Percentiles rank a stretch among this genome's conserved stretches.
Evolutionary conservation across 2,888 invertebrate species (phyloP).

Genomic region (Beris chalybata): DNA sequence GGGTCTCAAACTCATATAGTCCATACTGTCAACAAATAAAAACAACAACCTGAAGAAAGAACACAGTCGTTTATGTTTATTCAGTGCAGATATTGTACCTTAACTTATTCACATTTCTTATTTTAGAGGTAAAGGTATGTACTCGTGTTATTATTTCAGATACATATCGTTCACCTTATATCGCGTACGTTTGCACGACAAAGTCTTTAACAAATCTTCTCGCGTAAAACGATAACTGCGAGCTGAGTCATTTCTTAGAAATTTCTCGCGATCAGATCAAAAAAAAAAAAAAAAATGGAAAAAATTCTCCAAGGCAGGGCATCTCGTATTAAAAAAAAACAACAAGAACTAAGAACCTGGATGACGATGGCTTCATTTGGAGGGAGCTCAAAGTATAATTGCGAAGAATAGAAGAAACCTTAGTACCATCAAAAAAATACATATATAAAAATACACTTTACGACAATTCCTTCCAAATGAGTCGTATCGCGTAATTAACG

Average conservation of each 20-base stretch:
- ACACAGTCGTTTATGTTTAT: slow-evolving; percentile 32
- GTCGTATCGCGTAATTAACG: slow-evolving; percentile 22
- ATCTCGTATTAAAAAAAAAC: too few species aligned
- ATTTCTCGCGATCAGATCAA: not conserved
- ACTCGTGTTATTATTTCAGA: not conserved
- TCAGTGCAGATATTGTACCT: too few species aligned
- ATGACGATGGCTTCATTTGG: too few species aligned
- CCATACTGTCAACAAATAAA: too few species aligned
- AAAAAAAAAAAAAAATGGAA: too few species aligned
- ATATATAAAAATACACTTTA: slow-evolving; percentile 12
- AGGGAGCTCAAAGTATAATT: too few species aligned
- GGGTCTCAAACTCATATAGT: slow-evolving; percentile 1
- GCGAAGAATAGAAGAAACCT: too few species aligned
- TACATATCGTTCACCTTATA: slow-evolving; percentile 29
- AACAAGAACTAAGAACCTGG: too few species aligned
- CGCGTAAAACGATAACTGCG: slow-evolving; percentile 9
- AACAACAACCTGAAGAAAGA: slow-evolving; percentile 1
- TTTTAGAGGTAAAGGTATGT: too few species aligned
- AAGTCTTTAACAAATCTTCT: slow-evolving; percentile 30
- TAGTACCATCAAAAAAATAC: too few species aligned
- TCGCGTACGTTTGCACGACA: slow-evolving; percentile 29
- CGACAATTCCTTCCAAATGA: slow-evolving; percentile 22
- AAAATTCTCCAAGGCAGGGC: too few species aligned
- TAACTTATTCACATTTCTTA: too few species aligned
- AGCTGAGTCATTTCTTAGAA: slow-evolving; percentile 36